These are phyloP conservation scores for Hermatobates lingyangjiaoensis DNA, from an alignment of 1,140 invertebrate genomes.

Conservation along the genomic window DNA sequence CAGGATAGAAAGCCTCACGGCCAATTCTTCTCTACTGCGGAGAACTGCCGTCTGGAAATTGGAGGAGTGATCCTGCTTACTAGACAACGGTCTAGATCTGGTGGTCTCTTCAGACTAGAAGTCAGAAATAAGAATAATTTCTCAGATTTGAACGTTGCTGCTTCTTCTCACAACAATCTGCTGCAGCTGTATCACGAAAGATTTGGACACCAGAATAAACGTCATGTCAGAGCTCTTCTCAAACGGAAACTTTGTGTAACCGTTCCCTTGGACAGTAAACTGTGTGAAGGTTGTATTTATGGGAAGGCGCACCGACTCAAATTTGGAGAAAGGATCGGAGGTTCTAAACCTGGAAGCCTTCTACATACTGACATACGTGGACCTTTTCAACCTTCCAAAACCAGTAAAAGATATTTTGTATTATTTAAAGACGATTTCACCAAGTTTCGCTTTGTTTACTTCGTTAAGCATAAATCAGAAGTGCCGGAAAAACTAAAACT, in stretches of 20 bases:
- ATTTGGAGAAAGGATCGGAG: conserved; percentile 18
- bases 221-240: conserved; percentile 16
- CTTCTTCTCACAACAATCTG: conserved; percentile 6
- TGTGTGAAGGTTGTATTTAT: conserved; percentile 20
- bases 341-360: conserved; percentile 17
- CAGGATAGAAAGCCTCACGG: conserved; percentile 18
- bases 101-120: conserved; percentile 16
- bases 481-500: conserved; percentile 17
- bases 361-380: conserved; percentile 20
- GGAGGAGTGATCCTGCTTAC: conserved; percentile 9
- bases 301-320: conserved; percentile 20
- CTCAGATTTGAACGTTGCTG: no score
- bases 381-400: conserved; percentile 15
- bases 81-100: conserved; percentile 13
- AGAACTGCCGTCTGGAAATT: conserved; percentile 12
- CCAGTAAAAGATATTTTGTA: conserved; percentile 20
- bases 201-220: conserved; percentile 20
- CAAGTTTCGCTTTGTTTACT: conserved; percentile 20
- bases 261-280: conserved; percentile 12
- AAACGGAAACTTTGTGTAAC: conserved; percentile 15
- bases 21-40: conserved; percentile 15
- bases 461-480: conserved; percentile 20
- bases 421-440: conserved; percentile 20
- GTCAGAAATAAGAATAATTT: conserved; percentile 14
- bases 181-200: conserved; percentile 20